Conservation (phyloP, 2,797 vertebrate genomes). For the Iguana delicatissima region DNA sequence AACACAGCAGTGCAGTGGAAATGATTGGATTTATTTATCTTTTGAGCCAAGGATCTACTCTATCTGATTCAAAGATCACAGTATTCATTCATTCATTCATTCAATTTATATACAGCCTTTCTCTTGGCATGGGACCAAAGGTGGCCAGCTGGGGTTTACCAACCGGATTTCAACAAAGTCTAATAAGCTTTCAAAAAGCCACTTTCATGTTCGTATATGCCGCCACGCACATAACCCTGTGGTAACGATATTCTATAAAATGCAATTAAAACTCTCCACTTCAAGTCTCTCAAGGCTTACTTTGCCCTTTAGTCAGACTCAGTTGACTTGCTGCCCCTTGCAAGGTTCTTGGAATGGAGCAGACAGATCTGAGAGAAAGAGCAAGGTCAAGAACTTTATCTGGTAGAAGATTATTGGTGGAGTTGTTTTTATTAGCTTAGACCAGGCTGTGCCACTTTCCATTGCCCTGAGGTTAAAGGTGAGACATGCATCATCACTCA, state of each 20-base stretch:
- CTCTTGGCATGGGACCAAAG: no score
- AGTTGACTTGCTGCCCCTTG: neutral
- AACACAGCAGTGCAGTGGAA: no score
- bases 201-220: neutral
- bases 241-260: neutral
- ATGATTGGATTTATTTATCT: no score
- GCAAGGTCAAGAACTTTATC: neutral
- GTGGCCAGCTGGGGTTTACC: no score
- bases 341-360: neutral
- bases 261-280: neutral
- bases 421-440: constrained; percentile 21
- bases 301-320: neutral
- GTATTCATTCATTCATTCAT: no score
- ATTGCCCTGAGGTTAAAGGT: neutral
- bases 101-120: no score
- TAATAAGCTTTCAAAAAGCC: neutral
- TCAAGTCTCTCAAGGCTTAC: neutral
- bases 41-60: no score
- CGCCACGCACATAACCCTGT: no score
- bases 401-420: neutral
- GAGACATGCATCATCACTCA: neutral
- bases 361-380: neutral
- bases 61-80: no score
- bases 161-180: no score
- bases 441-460: constrained; percentile 1